Evolutionary conservation across 2,888 invertebrate species (phyloP).

Genomic region (Blera fallax): DNA sequence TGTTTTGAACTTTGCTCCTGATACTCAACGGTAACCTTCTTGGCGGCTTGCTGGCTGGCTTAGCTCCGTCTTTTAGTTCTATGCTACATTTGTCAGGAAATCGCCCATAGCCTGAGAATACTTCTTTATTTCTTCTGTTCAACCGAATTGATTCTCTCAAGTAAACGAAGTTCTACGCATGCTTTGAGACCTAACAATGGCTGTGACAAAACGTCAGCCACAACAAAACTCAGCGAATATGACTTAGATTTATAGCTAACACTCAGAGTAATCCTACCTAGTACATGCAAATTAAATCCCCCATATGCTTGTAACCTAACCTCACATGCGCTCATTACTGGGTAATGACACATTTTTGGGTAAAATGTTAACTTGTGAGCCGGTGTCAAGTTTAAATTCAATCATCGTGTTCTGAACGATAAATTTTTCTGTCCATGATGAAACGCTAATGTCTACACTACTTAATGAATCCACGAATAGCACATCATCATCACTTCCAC

Average conservation of each 20-base stretch:
- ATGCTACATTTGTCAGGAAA: conserved; percentile 10
- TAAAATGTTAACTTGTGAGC: too few species aligned
- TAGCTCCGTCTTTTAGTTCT: not conserved
- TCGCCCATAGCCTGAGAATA: not conserved
- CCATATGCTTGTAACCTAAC: conserved; percentile 17
- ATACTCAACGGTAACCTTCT: conserved; percentile 66
- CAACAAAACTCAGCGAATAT: too few species aligned
- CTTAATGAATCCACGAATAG: conserved; percentile 10
- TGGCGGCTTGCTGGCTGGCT: not conserved
- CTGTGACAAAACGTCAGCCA: too few species aligned
- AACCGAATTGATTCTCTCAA: conserved; percentile 9
- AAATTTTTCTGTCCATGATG: conserved; percentile 8
- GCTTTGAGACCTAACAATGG: too few species aligned
- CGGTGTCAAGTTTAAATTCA: conserved; percentile 10
- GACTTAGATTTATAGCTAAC: too few species aligned
- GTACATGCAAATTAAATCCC: too few species aligned
- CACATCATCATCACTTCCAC: too few species aligned
- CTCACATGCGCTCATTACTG: conserved; percentile 7
- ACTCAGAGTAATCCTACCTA: too few species aligned
- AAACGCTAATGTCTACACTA: not conserved
- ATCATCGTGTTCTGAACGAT: not conserved
- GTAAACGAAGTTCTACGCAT: conserved; percentile 1
- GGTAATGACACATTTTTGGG: conserved; percentile 5
- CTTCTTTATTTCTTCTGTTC: not conserved
- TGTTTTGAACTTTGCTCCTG: conserved; percentile 48